phyloP scores from a whole-genome alignment of 1,140 invertebrate genomes.

The Popillia japonica region DNA sequence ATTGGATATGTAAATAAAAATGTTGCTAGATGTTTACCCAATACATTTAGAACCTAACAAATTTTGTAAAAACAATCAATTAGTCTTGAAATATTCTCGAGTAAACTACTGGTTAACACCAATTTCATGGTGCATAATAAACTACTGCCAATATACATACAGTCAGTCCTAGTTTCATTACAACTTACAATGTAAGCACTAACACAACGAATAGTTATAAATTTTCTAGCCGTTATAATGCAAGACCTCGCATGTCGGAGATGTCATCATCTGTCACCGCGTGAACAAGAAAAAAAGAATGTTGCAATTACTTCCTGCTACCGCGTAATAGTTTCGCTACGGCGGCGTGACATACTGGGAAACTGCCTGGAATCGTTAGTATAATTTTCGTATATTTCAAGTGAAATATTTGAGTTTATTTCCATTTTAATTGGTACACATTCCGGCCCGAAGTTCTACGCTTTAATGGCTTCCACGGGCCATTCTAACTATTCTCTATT shows the following conservation, averaged over 20 bases:
- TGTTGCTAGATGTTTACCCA: too few species aligned
- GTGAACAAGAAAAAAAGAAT: not conserved
- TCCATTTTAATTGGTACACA: conserved; percentile 32
- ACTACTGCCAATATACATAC: too few species aligned
- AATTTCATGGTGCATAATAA: too few species aligned
- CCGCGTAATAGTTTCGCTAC: not conserved
- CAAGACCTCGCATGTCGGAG: not conserved
- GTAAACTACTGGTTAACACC: too few species aligned
- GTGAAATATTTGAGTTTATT: conserved; percentile 14
- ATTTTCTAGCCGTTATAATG: not conserved
- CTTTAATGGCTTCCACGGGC: not conserved
- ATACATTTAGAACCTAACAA: too few species aligned
- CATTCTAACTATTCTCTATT: not conserved
- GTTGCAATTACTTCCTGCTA: conserved; percentile 10
- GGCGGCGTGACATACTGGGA: not conserved
- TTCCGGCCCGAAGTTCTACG: not conserved
- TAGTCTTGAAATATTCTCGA: too few species aligned
- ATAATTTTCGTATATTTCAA: conserved; percentile 25
- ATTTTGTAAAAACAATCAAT: too few species aligned
- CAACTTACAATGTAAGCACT: not conserved
- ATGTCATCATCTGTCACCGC: conserved; percentile 1
- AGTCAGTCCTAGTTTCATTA: not conserved
- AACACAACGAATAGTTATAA: not conserved
- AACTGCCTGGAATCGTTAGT: not conserved
- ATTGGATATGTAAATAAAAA: too few species aligned